These are phyloP conservation scores for Crenichthys baileyi DNA, from an alignment of 2,797 vertebrate species.

Conservation along the genomic window DNA sequence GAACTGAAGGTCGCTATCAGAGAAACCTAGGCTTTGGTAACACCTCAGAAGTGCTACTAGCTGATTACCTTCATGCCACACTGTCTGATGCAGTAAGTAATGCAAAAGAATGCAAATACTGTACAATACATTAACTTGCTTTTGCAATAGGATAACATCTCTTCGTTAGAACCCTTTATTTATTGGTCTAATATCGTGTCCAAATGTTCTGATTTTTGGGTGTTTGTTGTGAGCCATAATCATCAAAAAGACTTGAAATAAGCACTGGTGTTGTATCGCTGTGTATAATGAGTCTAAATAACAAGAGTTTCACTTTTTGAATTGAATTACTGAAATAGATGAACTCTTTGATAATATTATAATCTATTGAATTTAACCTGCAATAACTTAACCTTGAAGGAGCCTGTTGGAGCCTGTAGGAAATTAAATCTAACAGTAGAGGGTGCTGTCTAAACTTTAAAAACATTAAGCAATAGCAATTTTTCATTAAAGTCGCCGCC, in stretches of 20 bases:
- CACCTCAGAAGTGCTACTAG: no score
- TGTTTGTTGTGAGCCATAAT: not conserved
- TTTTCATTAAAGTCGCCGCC: not conserved
- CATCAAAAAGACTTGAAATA: not conserved
- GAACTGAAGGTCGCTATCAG: no score
- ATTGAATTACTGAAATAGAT: not conserved
- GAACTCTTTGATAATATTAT: not conserved
- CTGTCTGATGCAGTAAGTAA: not conserved
- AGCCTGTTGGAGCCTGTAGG: constrained; percentile 49
- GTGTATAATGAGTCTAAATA: not conserved
- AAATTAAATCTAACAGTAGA: constrained; percentile 40
- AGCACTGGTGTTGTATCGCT: not conserved
- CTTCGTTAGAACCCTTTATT: not conserved
- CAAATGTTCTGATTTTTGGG: not conserved
- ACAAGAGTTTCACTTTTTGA: not conserved
- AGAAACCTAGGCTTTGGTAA: no score
- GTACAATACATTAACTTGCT: not conserved
- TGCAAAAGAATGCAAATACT: not conserved
- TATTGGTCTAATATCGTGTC: not conserved
- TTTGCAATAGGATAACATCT: not conserved
- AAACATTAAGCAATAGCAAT: not conserved
- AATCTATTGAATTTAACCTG: not conserved
- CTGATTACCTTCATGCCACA: no score
- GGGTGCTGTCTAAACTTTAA: constrained; percentile 47
- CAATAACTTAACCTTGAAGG: not conserved